Base-by-base conservation (phyloP, 2,797 vertebrate genomes). In the Enteromius radiatus region DNA sequence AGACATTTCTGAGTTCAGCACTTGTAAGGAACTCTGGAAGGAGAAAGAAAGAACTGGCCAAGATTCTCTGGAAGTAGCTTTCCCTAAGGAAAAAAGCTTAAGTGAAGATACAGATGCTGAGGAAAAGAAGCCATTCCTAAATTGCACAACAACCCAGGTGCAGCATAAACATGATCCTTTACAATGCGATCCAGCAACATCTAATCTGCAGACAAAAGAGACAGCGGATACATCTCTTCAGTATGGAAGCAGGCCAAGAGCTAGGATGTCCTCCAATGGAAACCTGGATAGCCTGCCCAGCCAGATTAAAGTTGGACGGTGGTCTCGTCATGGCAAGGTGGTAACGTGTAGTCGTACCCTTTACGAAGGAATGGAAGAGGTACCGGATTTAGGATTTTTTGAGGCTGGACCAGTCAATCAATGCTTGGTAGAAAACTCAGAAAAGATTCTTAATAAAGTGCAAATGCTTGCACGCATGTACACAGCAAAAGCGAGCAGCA, bases 401-500 rank as follows among this genome's bases (percentile, higher is more conserved):
- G 94, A 94, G 76, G 89, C 84, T 3, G 84, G 87, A 33, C 91
- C 92, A 1, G 87, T 86, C 41, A 92, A 93, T 73, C 83, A 92
- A 0, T 91, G 92, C 8, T 86, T 96, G 6, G 85, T 95, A 45
- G 94, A 96, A 17, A 93, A 94, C 82, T 95, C 95, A 0, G 96
- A 97, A 83, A 94, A 96, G 14, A 95, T 97, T 33, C 91, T 96
- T 0, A 97, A 93, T 84, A 96, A 96, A n/a, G 97, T 97, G 23
- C 96, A 97, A 45, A 95, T 95, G 23, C 33, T 98, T 87, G 96
- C 97, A 2, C 93, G 91, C 15, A 97, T 97, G 92, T 98, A 97
- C 90, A 95, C 96, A 0, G 91, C 94, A 88, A 95, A 96, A 85
- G 94, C 95, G 69, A 89, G 92, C 78, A 91, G 91, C 86, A 94